Evolutionary conservation across 2,113 vertebrate species (phyloP).

Genomic region (Desmodus rotundus): DNA sequence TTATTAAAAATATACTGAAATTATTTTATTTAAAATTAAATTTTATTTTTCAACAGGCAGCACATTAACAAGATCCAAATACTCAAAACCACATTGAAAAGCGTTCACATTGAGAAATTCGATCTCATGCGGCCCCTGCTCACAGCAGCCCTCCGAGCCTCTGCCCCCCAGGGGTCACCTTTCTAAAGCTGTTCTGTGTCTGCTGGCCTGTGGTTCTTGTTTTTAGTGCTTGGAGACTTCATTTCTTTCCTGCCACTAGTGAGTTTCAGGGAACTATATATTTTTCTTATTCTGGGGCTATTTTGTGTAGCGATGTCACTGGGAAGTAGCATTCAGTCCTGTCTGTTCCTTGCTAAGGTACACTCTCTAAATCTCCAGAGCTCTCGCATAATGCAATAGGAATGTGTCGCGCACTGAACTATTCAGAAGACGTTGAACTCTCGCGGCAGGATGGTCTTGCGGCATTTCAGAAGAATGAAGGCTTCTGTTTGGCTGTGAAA

Average conservation of each 20-base stretch:
- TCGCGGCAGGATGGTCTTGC: background rate
- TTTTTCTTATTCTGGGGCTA: background rate
- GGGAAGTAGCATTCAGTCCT: background rate
- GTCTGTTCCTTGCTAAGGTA: background rate
- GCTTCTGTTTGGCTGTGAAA: background rate
- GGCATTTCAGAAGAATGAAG: background rate
- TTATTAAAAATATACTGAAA: background rate
- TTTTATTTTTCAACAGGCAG: background rate
- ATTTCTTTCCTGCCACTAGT: background rate
- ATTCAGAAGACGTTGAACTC: background rate
- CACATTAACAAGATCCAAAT: background rate
- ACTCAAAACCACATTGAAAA: background rate
- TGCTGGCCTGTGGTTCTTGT: background rate
- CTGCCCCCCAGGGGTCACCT: background rate
- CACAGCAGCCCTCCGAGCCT: background rate
- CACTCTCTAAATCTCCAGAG: background rate
- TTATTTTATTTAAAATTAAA: constrained; percentile 24
- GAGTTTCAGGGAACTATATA: background rate
- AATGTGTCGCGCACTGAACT: background rate
- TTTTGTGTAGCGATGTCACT: background rate
- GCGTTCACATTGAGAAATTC: background rate
- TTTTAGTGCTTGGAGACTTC: background rate
- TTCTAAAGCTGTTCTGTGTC: background rate
- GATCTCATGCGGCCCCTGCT: background rate
- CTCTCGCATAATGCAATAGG: background rate